Evolutionary conservation across 2,888 invertebrate genomes (phyloP).

Genomic region (Lasioglossum morio): DNA sequence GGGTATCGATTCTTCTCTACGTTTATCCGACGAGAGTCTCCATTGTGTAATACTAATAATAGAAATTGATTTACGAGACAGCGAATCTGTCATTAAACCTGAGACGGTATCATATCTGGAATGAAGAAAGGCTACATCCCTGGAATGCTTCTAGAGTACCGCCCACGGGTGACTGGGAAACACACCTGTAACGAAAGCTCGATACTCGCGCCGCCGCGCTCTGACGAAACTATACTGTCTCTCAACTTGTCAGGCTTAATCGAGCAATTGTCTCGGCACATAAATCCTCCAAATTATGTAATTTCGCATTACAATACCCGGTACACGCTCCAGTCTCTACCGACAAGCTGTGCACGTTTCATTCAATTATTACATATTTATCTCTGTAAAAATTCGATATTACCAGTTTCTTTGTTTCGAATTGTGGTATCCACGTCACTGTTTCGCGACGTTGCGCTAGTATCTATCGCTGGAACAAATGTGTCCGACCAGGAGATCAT

Average conservation of each 20-base stretch:
- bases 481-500: neutral
- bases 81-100: slow-evolving; percentile 22
- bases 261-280: neutral
- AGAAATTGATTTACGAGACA: slow-evolving; percentile 22
- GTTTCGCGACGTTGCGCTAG: neutral
- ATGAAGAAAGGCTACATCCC: slow-evolving; percentile 9
- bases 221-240: neutral
- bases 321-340: neutral
- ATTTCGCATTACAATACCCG: neutral
- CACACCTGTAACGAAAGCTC: slow-evolving; percentile 15
- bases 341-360: neutral
- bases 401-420: neutral
- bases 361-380: neutral
- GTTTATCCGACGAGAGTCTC: neutral
- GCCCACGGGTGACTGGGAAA: slow-evolving; percentile 12
- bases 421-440: neutral
- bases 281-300: slow-evolving; percentile 11
- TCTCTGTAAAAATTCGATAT: neutral
- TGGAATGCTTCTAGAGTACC: neutral
- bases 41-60: slow-evolving; percentile 22
- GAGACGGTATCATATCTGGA: neutral
- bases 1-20: neutral
- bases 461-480: neutral
- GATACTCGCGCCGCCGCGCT: neutral
- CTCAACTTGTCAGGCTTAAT: slow-evolving; percentile 6